Base-by-base conservation (phyloP, 2,888 invertebrate genomes). In the Lepidocyrtinus sp. region DNA sequence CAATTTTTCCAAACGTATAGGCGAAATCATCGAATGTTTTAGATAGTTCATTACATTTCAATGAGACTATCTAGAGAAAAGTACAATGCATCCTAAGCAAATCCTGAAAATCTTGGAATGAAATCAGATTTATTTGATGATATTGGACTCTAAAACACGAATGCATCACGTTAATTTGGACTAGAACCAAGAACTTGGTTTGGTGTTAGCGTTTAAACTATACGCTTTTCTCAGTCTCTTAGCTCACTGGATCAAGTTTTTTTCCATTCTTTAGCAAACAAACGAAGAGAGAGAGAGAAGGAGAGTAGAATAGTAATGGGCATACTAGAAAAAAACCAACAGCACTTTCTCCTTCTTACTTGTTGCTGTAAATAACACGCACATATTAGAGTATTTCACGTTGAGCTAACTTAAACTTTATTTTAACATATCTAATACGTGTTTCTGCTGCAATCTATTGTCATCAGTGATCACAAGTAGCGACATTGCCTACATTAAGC, bases 141-240 rank as follows among this genome's bases (percentile, higher is more conserved):
- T 22, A 59, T 19, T 64, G 22, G 17, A 55, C 27, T 72, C 45
- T 15, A 68, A 59, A 68, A n/a, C 69, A 62, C 45, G n/a, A 36
- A 62, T 68, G 27, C 24, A 69, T 63, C 68, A n/a, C 3, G 62
- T 75, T 75, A 75, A 75, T 75, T 75, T 75, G 75, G 75, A 69
- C 68, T 69, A 27, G 69, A 69, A 69, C 70, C 75, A 75, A 75
- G 63, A 75, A 70, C 69, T 69, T 50, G n/a, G 22, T 19, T 21
- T 75, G 69, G 75, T 75, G 75, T 75, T 69, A 50, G 68, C 50
- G 55, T 59, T 36, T 50, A 15, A 50, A 50, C 50, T 24, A 25
- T 61, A 22, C 19, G 27, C 12, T 70, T 63, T 63, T 63, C 61
- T 72, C 45, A 63, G 36, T 45, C 71, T 71, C 36, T 17, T 45